Percentiles rank a stretch among this genome's conserved stretches.
phyloP scores from a whole-genome alignment of 2,113 vertebrate genomes.

The Sialia sialis region DNA sequence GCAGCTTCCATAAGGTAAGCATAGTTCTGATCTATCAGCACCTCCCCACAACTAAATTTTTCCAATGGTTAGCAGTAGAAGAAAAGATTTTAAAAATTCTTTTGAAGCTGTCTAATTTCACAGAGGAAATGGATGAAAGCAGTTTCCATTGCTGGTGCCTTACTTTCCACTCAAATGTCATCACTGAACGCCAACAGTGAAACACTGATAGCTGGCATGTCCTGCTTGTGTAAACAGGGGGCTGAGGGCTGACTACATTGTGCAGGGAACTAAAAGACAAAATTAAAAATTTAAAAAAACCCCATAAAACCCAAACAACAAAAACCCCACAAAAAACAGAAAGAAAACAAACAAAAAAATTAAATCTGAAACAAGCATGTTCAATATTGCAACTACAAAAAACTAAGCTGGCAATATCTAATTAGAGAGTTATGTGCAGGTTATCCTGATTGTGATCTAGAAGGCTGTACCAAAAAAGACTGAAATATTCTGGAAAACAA shows the following conservation, averaged over 20 bases:
- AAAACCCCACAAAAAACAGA: neutral
- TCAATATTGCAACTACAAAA: neutral
- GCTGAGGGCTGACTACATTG: neutral
- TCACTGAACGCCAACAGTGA: neutral
- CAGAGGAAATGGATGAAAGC: neutral
- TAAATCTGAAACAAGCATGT: neutral
- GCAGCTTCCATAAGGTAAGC: neutral
- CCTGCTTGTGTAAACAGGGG: neutral
- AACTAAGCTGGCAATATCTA: neutral
- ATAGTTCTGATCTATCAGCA: neutral
- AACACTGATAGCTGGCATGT: fast-evolving
- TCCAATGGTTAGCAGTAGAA: neutral
- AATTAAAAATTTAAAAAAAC: neutral
- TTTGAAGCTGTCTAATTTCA: neutral
- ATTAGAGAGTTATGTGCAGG: neutral
- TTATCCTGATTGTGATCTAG: neutral
- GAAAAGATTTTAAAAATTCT: neutral
- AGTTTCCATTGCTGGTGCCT: neutral
- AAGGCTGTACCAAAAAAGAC: neutral
- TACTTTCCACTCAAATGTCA: neutral
- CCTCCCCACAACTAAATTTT: neutral
- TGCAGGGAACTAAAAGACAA: neutral
- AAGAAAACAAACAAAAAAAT: neutral
- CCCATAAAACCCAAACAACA: too few relatives aligned
- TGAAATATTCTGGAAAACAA: neutral